Evolutionary conservation across 2,797 vertebrate species (phyloP).

Genomic region (Phoeniculus purpureus): DNA sequence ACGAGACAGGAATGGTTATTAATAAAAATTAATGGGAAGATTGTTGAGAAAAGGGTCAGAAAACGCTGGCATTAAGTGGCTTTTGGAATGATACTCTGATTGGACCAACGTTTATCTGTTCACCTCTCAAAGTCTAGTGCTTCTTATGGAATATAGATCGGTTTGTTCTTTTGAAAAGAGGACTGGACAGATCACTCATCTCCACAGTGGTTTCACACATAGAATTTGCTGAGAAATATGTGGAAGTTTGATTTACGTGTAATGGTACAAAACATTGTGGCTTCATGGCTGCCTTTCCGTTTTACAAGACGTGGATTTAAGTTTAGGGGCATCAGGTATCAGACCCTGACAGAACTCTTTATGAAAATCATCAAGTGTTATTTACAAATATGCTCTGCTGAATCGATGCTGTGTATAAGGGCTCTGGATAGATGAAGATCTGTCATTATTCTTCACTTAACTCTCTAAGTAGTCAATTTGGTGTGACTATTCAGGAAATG

Average conservation of each 20-base stretch:
- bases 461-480: conserved; percentile 44
- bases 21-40: not conserved
- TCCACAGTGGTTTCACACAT: not conserved
- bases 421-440: not conserved
- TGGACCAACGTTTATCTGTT: not conserved
- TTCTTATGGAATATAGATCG: not conserved
- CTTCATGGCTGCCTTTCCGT: not conserved
- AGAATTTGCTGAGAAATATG: not conserved
- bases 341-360: not conserved
- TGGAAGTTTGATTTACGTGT: not conserved
- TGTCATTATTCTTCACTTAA: conserved; percentile 26
- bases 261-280: not conserved
- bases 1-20: not conserved
- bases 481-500: conserved; percentile 19
- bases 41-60: not conserved
- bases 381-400: not conserved
- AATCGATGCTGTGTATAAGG: not conserved
- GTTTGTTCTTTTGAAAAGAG: not conserved
- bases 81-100: not conserved
- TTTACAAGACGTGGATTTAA: not conserved
- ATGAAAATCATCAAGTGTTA: not conserved
- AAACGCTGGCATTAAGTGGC: not conserved
- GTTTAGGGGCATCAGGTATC: not conserved
- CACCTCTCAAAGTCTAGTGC: not conserved
- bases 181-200: not conserved